phyloP scores from a whole-genome alignment of 37 sponge, comb jelly and placozoan genomes.

The Axinella damicornis region DNA sequence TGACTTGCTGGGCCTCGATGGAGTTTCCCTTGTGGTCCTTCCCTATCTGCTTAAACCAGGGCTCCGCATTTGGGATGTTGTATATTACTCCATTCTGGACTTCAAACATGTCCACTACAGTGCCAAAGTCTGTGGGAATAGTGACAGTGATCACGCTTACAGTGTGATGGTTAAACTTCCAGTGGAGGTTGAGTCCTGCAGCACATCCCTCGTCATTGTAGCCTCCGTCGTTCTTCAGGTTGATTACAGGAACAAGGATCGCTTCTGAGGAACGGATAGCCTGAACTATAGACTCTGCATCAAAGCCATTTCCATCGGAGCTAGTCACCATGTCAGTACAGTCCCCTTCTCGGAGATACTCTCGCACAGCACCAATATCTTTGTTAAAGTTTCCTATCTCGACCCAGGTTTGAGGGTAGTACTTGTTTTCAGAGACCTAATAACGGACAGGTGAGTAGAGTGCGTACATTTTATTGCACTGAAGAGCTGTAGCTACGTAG shows the following conservation, averaged over 20 bases:
- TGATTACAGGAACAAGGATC: conserved; percentile 60
- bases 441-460: too few species aligned
- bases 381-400: conserved; percentile 67
- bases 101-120: conserved; percentile 67
- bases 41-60: background rate
- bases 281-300: conserved; percentile 50
- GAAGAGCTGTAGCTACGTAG: too few species aligned
- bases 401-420: conserved; percentile 65
- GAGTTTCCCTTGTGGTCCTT: background rate
- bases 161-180: conserved; percentile 46
- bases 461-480: too few species aligned
- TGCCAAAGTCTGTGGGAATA: conserved; percentile 62
- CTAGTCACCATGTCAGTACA: conserved; percentile 73
- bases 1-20: background rate
- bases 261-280: conserved; percentile 65
- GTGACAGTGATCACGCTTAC: conserved; percentile 26
- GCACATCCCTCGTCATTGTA: conserved; percentile 60
- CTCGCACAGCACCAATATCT: conserved; percentile 61
- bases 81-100: conserved; percentile 56
- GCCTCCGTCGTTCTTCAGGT: conserved; percentile 64
- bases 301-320: conserved; percentile 36
- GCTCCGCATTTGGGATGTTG: background rate
- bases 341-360: conserved; percentile 65
- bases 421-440: conserved; percentile 45
- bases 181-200: conserved; percentile 57